A percentile compares a stretch with the other conserved stretches of the same genome.
These are phyloP conservation scores for Hyalella azteca DNA, from an alignment of 2,888 invertebrate species.

Conservation along the genomic window DNA sequence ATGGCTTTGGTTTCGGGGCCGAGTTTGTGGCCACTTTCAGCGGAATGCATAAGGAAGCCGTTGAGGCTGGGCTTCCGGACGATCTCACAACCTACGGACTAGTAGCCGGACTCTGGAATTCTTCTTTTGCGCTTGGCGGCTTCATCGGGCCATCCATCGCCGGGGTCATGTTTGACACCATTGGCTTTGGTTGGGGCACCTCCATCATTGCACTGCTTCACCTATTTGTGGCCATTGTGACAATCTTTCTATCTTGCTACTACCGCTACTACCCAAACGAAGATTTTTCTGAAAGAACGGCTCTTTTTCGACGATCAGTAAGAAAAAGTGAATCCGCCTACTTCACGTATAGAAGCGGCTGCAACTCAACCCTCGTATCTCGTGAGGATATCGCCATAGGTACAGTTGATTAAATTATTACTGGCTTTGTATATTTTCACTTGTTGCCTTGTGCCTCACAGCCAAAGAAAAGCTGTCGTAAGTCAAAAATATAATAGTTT, in stretches of 20 bases:
- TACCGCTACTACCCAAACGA: neutral
- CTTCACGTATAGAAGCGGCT: constrained; percentile 35
- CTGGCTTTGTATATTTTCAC: too few relatives aligned
- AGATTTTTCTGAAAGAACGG: constrained; percentile 41
- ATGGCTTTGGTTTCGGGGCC: constrained; percentile 83
- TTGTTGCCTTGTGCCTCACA: too few relatives aligned
- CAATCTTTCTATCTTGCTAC: constrained; percentile 24
- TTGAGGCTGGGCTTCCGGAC: constrained; percentile 80
- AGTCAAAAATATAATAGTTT: too few relatives aligned
- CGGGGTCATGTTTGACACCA: constrained; percentile 75
- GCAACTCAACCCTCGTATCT: constrained; percentile 9
- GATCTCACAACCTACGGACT: constrained; percentile 86
- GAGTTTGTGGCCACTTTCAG: constrained; percentile 86
- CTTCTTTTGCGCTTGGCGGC: constrained; percentile 85
- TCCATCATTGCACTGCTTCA: constrained; percentile 75
- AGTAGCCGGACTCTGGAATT: constrained; percentile 89
- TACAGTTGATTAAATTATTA: too few relatives aligned
- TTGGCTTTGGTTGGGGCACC: constrained; percentile 75
- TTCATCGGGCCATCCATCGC: constrained; percentile 81
- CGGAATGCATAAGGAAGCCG: constrained; percentile 78
- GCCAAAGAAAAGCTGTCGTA: too few relatives aligned
- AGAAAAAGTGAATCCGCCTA: neutral
- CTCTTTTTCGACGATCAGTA: neutral
- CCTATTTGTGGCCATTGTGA: constrained; percentile 67
- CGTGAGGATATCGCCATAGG: neutral